Evolutionary conservation across 2,888 invertebrate species (phyloP).

Genomic region (Pachliopta kotzebuea): DNA sequence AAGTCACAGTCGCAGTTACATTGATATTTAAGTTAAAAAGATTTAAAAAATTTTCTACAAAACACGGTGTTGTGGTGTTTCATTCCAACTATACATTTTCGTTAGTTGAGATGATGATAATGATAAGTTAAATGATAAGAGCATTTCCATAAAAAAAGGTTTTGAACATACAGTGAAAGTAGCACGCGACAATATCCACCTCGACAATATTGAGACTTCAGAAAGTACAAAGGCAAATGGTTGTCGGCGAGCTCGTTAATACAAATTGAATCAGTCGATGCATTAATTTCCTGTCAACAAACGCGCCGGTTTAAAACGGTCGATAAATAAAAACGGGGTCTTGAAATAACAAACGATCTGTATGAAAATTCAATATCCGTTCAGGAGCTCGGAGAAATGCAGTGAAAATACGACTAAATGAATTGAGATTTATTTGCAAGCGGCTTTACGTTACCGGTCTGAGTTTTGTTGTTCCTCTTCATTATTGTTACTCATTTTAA

Average conservation of each 20-base stretch:
- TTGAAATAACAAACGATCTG: conserved; percentile 65
- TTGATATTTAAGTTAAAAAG: too few species aligned
- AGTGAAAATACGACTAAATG: conserved; percentile 54
- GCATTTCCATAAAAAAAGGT: too few species aligned
- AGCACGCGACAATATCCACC: background rate
- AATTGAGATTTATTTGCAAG: conserved; percentile 53
- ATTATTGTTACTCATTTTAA: conserved; percentile 25
- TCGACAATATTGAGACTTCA: conserved; percentile 21
- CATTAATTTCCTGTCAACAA: conserved; percentile 75
- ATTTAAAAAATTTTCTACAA: too few species aligned
- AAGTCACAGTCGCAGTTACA: too few species aligned
- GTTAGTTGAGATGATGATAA: too few species aligned
- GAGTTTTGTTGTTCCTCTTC: conserved; percentile 22
- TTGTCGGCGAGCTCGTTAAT: conserved; percentile 44
- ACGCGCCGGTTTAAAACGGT: conserved; percentile 55
- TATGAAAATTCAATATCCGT: conserved; percentile 79
- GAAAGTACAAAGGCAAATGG: conserved; percentile 33
- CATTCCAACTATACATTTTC: too few species aligned
- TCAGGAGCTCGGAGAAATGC: conserved; percentile 53
- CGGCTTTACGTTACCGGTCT: conserved; percentile 31
- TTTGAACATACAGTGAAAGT: too few species aligned
- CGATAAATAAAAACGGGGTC: conserved; percentile 61
- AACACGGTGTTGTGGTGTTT: too few species aligned
- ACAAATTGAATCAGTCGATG: conserved; percentile 57
- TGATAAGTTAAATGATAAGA: too few species aligned